Conservation (phyloP, 2,113 vertebrate species). For the Poeciliopsis turrubarensis region DNA sequence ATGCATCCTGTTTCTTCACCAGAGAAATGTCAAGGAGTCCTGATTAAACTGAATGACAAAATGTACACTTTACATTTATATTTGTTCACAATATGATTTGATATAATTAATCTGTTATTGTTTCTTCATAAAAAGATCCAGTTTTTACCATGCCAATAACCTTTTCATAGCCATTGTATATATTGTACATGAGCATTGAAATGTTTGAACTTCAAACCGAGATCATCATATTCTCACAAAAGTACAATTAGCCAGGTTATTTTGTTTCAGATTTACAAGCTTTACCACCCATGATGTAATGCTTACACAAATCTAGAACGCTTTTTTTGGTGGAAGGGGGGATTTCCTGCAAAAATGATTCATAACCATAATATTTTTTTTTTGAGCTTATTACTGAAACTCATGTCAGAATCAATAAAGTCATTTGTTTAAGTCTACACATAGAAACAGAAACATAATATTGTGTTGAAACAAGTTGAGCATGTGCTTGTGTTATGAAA, state of each 20-base stretch:
- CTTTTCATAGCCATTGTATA: conserved; percentile 46
- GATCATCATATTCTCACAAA: conserved; percentile 3
- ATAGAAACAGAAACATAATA: conserved; percentile 34
- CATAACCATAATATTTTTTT: not conserved
- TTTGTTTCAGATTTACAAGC: conserved; percentile 1
- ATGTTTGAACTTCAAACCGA: conserved; percentile 12
- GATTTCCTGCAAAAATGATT: not conserved
- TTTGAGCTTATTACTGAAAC: conserved; percentile 19
- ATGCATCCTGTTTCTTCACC: conserved; percentile 26
- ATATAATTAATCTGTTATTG: conserved; percentile 11
- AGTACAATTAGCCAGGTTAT: not conserved
- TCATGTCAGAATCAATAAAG: conserved; percentile 29
- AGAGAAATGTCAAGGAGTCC: conserved; percentile 30
- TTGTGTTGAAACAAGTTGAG: conserved; percentile 25
- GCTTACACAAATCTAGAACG: not conserved
- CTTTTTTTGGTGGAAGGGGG: not conserved
- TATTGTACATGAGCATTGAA: conserved; percentile 30
- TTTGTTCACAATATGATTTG: conserved; percentile 40
- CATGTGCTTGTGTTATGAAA: conserved; percentile 44
- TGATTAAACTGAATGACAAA: conserved; percentile 31
- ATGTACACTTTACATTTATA: conserved; percentile 9
- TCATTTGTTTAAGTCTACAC: conserved; percentile 24
- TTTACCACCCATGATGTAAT: conserved; percentile 18
- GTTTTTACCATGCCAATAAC: conserved; percentile 37
- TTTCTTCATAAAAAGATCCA: conserved; percentile 24